phyloP scores from a whole-genome alignment of 2,888 invertebrate genomes.

The Amiota minor region DNA sequence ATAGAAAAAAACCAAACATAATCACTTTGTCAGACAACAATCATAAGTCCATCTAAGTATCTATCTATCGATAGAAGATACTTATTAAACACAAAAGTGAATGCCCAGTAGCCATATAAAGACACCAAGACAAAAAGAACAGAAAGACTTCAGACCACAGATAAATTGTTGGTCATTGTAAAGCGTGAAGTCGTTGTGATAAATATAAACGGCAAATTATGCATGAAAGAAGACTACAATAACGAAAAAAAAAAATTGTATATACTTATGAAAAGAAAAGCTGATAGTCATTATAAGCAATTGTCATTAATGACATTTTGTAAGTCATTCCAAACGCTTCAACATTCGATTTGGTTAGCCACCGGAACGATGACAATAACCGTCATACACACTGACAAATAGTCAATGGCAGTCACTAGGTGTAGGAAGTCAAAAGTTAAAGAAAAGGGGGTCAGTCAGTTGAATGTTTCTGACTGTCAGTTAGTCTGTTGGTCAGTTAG shows the following conservation, averaged over 20 bases:
- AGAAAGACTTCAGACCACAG: not conserved
- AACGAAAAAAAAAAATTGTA: too few species aligned
- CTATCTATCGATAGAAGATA: not conserved
- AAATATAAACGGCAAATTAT: constrained; percentile 50
- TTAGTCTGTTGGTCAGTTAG: not conserved
- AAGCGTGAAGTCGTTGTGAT: constrained; percentile 1
- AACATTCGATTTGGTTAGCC: constrained; percentile 1
- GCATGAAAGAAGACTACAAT: constrained; percentile 38
- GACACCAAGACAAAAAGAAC: not conserved
- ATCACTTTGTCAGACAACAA: constrained; percentile 34
- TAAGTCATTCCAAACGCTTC: constrained; percentile 52
- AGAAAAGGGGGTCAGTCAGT: not conserved
- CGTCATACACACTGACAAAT: not conserved
- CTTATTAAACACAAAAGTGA: not conserved
- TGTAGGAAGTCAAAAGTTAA: constrained; percentile 5
- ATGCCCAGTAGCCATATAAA: not conserved
- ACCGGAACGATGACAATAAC: not conserved
- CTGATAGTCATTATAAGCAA: constrained; percentile 62
- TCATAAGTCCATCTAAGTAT: constrained; percentile 10
- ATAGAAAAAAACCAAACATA: constrained; percentile 25
- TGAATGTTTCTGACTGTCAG: not conserved
- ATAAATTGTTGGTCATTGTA: constrained; percentile 4
- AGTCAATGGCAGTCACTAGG: constrained; percentile 18
- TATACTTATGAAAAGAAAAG: constrained; percentile 26
- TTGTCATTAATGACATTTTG: constrained; percentile 67